These are phyloP conservation scores for Salpingus planirostris DNA, from an alignment of 2,888 invertebrate species.

Conservation along the genomic window DNA sequence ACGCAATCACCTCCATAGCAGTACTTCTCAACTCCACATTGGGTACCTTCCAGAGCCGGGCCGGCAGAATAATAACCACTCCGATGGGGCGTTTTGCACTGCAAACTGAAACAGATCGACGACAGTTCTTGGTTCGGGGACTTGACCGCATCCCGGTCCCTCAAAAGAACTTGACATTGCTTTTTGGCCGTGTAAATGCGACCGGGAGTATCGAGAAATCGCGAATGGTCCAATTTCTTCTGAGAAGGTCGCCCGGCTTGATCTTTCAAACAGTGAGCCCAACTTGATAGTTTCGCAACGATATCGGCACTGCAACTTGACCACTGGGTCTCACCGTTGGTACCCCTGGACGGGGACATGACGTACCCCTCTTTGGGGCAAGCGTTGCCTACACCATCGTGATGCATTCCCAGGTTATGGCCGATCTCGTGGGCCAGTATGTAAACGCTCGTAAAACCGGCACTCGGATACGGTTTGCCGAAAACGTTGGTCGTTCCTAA, in stretches of 20 bases:
- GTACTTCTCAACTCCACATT: constrained; percentile 59
- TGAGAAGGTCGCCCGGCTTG: constrained; percentile 45
- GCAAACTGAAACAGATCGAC: constrained; percentile 55
- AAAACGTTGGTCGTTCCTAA: constrained; percentile 63
- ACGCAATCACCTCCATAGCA: constrained; percentile 60
- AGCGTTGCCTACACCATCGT: constrained; percentile 62
- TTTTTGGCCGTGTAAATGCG: constrained; percentile 61
- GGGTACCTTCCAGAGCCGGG: constrained; percentile 74
- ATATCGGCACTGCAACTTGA: constrained; percentile 64
- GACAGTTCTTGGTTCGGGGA: constrained; percentile 39
- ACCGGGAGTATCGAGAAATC: constrained; percentile 58
- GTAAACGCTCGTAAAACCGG: constrained; percentile 76
- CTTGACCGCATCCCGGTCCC: constrained; percentile 57
- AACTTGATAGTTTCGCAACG: constrained; percentile 51
- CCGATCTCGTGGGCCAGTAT: constrained; percentile 78
- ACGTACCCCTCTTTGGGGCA: constrained; percentile 71
- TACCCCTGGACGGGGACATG: constrained; percentile 74
- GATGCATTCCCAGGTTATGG: constrained; percentile 75
- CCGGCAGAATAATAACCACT: constrained; percentile 69
- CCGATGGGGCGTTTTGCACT: constrained; percentile 63
- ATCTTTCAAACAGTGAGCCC: constrained; percentile 59
- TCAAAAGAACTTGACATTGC: constrained; percentile 64
- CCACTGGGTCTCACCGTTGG: constrained; percentile 70
- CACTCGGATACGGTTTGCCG: constrained; percentile 72
- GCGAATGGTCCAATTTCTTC: constrained; percentile 51